These are phyloP conservation scores for Nyctalus aviator DNA, from an alignment of 2,797 vertebrate species.

Conservation along the genomic window DNA sequence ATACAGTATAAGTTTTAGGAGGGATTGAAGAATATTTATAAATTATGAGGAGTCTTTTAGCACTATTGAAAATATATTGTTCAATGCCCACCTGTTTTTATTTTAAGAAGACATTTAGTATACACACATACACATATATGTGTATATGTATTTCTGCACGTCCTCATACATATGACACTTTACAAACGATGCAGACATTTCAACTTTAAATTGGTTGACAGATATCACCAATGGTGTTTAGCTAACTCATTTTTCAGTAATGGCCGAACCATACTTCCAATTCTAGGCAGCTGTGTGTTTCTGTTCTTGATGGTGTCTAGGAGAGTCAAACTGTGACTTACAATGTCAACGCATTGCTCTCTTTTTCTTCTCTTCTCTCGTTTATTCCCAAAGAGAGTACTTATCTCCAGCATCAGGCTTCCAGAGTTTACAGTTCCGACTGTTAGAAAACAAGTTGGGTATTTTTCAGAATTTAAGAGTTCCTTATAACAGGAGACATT, in stretches of 20 bases:
- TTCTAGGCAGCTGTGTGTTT: not conserved
- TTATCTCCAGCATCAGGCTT: constrained; percentile 96
- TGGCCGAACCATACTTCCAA: not conserved
- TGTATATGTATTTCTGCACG: not conserved
- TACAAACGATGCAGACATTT: not conserved
- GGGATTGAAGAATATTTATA: not conserved
- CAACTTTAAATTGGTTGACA: not conserved
- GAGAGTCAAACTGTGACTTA: not conserved
- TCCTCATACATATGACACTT: not conserved
- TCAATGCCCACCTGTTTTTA: not conserved
- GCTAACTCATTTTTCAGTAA: not conserved
- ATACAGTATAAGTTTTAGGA: not conserved
- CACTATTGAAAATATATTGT: not conserved
- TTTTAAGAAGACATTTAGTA: not conserved
- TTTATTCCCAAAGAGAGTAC: constrained; percentile 90
- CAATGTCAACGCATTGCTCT: not conserved
- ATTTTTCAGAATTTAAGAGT: constrained; percentile 95
- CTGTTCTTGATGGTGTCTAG: not conserved
- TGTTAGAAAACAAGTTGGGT: constrained; percentile 98
- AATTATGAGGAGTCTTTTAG: not conserved
- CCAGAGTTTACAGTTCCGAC: constrained; percentile 97
- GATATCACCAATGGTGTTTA: not conserved
- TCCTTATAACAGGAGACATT: constrained; percentile 96
- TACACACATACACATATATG: not conserved
- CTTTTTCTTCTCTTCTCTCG: not conserved